Base-by-base conservation (phyloP, 2,797 vertebrate species). In the Eutrigla gurnardus region DNA sequence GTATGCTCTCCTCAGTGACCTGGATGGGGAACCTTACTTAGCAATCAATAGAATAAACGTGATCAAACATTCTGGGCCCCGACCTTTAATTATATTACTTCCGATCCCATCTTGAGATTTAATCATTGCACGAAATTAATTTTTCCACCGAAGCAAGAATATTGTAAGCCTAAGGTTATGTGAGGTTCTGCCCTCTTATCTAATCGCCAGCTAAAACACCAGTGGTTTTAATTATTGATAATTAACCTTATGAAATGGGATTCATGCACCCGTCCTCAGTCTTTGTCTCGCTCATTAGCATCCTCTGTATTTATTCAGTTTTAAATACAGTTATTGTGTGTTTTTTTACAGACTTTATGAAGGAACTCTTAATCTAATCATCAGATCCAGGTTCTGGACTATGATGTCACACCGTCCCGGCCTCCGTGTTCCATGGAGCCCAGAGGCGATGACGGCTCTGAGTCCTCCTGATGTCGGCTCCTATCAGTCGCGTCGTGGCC, bases 181-280 rank as follows among this genome's bases (percentile, higher is more conserved):
- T 65, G 50, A 45, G 68, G 55, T 62, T 78, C 55, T 67, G 69
- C 66, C 49, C 64, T 73, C 36, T 63, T 78, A 76, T 84, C 71
- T 77, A 78, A 81, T 78, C 70, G 76, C 57, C 55, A 73, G 76
- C 76, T 83, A 65, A 80, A 80, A 77, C 78, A 78, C 35, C 60
- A 71, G 59, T 70, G 70, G 37, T 81, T 86, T 85, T 82, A 79
- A 87, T 84, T 74, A 84, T 80, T 78, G 54, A 75, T 79, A 85
- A 87, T 88, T 79, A 85, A 87, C 74, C 86, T 78, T n/a, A 59
- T 73, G 66, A 78, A 77, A 85, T 81, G 18, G 64, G 67, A 76
- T 75, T 85, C 69, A 65, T 68, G 25, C 55, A 35, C 65, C 52
- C 5, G 25, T 69, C 50, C 64, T 49, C 50, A 25, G 25, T 11